Evolutionary conservation across 2,113 vertebrate species (phyloP), one percentile per base, ranked within the genome.

Genomic region (Acanthochromis polyacanthus): DNA sequence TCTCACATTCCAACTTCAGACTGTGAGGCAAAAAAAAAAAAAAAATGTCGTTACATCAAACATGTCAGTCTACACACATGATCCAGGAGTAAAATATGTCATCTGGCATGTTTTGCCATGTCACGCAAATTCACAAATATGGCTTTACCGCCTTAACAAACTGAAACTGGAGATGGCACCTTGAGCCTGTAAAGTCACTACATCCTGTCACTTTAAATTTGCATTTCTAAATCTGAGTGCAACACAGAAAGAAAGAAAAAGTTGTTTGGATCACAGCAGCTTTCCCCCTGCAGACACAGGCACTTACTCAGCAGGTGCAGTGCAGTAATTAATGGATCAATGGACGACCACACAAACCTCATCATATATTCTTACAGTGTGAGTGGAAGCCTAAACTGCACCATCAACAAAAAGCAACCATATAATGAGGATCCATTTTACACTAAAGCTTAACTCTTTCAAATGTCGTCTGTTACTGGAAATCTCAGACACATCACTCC

Each of bases 1-100:
- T 99, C 91, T 99, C 97, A 95, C 97, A 99, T 94, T 99, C 97
- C 94, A 99, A 84, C 88, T 99, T 99, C 93, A 99, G 94, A 93
- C 97, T 99, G 74, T 4, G 51, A 36, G 32, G 61, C 93, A 78
- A 36, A 83, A 53, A 45, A 19, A 10, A 52, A 48, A n/a, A n/a
- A 28, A 53, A 68, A 75, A 69, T 22, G 2, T 71, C 68, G 23
- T 78, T 64, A 62, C 9, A 55, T 50, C 28, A 59, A 52, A 60
- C 52, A 51, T 30, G 30, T 30, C 28, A 30, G 14, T 23, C 22
- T 30, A 46, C 63, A 45, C 8, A 46, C 51, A 62, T 30, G 16
- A 53, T 55, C 68, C 48, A 67, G 12, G 12, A 22, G 14, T 17
- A 17, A 36, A 22, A 25, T 25, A 3, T 25, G 25, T 3, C 2